Base-by-base conservation (phyloP, 2,113 vertebrate genomes). In the Sardina pilchardus region DNA sequence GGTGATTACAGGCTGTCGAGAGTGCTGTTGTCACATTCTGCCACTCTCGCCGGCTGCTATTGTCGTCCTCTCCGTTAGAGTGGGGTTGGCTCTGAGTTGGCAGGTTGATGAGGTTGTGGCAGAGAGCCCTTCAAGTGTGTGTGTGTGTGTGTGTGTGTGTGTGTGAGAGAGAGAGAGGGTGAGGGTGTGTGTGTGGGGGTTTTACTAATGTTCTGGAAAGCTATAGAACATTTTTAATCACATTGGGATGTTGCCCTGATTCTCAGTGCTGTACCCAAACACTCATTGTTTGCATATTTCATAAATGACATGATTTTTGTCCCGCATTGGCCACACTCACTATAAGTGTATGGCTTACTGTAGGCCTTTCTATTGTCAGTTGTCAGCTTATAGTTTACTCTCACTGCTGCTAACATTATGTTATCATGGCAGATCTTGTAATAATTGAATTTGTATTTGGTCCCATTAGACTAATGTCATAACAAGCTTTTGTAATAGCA, bases 31-130 rank as follows among this genome's bases (percentile, higher is more conserved):
- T 82, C 30, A 50, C 39, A 16, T 8, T n/a, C 24, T 50, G 34
- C 53, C 34, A 88, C 84, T 93, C 91, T 93, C 90, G 91, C 91
- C 96, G 96, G 93, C 94, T 94, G 90, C 24, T 30, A 67, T 30
- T 67, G 63, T 93, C 93, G 90, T 96, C 96, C 94, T 95, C 93
- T 89, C 44, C 86, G 94, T 88, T 90, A 90, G 90, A 92, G 90
- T 92, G 90, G 90, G 88, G 88, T 92, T 91, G 90, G 87, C 87
- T 92, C 89, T 91, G 92, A 93, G 92, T 94, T 89, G 90, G 90
- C 83, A 86, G 89, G 86, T 90, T 89, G 91, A 92, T 92, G 92
- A 92, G 91, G 91, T 90, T 92, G 56, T 86, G 85, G 63, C 83
- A 71, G 89, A 93, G 92, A 90, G 90, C 90, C 83, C 92, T 94